Evolutionary conservation across 2,113 vertebrate species (phyloP), one percentile per base, ranked within the genome.

Genomic region (Cyprinodon brontotheroides): DNA sequence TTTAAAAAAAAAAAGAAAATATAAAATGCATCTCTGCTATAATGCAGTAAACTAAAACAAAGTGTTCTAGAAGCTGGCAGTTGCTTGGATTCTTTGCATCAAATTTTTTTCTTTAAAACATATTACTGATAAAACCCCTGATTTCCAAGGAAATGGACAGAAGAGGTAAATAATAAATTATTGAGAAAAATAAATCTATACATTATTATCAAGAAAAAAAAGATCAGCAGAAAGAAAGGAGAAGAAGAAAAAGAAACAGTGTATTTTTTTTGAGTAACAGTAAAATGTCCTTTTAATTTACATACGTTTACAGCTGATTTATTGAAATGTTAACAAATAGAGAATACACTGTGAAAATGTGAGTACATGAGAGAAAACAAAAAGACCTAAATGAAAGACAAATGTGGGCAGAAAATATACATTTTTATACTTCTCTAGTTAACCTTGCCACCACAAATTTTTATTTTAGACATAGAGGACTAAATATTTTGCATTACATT

Each of bases 341-440:
- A 78, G 43, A 36, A 76, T 15, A 61, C 47, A 57, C 74, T 14
- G 66, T 72, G 61, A 3, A 40, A 20, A 37, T 65, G 70, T 70
- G 78, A 73, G 63, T 64, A 47, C 63, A 50, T 59, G 80, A 75
- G 48, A 61, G 45, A 60, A 38, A 61, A 20, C 37, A 61, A 61
- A 68, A 65, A 61, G 36, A 36, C 68, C 65, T 63, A 64, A 68
- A 80, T 60, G 39, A 29, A 65, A 68, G 60, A 74, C 41, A 80
- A 57, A 79, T 8, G 22, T 78, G 72, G 70, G 83, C 76, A 91
- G 88, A 91, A 83, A 82, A 89, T 92, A 90, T 91, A 75, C 65
- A 72, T 91, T 87, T 92, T 91, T 89, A 68, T 79, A 72, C 88
- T 82, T 90, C 84, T 73, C 80, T 90, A 84, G 85, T 43, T 87